phyloP scores from a whole-genome alignment of 2,113 vertebrate species.

The Oreochromis spilurus region DNA sequence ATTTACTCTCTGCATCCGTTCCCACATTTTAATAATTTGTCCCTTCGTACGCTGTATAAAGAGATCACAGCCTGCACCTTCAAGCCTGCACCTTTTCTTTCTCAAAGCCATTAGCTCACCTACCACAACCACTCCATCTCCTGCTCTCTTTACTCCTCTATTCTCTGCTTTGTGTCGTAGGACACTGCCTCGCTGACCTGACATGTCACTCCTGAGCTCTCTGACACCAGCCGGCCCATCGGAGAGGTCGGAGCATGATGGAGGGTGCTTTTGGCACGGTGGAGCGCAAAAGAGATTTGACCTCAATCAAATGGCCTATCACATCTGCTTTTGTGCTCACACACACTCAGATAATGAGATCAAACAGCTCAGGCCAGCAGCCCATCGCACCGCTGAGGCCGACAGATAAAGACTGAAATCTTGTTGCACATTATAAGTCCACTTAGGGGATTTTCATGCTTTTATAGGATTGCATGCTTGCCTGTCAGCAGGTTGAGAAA shows the following conservation, averaged over 20 bases:
- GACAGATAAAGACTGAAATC: background rate
- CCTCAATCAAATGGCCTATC: conserved; percentile 57
- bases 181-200: conserved; percentile 29
- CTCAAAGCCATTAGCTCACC: conserved; percentile 61
- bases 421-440: background rate
- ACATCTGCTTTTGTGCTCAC: conserved; percentile 41
- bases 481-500: background rate
- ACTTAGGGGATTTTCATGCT: background rate
- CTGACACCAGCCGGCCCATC: conserved; percentile 1
- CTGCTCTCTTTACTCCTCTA: conserved; percentile 5
- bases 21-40: conserved; percentile 76
- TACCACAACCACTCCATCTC: conserved; percentile 48
- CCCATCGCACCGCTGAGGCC: background rate
- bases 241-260: conserved; percentile 18
- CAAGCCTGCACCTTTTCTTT: conserved; percentile 34
- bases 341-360: conserved; percentile 33
- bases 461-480: background rate
- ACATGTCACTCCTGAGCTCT: conserved; percentile 19
- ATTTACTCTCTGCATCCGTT: conserved; percentile 72
- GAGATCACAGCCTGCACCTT: conserved; percentile 54
- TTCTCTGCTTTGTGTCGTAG: background rate
- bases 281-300: conserved; percentile 44
- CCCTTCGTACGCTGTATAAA: conserved; percentile 61
- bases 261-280: background rate
- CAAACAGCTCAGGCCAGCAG: conserved; percentile 4